These are phyloP conservation scores for Pristionchus entomophagus DNA, from an alignment of 2,888 invertebrate species.

Conservation along the genomic window DNA sequence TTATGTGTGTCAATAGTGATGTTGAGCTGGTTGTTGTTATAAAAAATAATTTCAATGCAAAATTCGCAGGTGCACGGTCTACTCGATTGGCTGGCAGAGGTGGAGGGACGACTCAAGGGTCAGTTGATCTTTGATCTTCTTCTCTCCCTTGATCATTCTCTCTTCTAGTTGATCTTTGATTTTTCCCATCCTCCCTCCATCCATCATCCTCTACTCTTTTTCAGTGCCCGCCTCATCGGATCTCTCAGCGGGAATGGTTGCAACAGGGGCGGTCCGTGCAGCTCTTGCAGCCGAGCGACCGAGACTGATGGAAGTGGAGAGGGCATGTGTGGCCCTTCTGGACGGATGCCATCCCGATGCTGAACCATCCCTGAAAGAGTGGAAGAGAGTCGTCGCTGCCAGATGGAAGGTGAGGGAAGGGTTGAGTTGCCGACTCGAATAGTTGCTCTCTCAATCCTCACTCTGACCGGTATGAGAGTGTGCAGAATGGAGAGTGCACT, in stretches of 20 bases:
- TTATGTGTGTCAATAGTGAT: no score
- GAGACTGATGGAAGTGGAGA: constrained; percentile 80
- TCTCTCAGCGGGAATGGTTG: neutral
- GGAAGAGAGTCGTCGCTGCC: constrained; percentile 96
- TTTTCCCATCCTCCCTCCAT: neutral
- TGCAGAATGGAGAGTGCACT: no score
- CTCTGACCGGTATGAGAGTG: no score
- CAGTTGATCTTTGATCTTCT: constrained; percentile 57
- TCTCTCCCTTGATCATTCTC: no score
- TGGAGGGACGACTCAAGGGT: constrained; percentile 59
- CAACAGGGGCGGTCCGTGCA: neutral
- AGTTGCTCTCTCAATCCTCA: no score
- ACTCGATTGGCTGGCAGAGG: constrained; percentile 62
- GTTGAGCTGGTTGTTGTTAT: constrained; percentile 82
- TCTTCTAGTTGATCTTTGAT: constrained; percentile 37
- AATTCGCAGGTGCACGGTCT: constrained; percentile 51
- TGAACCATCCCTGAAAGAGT: constrained; percentile 96
- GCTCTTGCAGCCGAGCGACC: constrained; percentile 16
- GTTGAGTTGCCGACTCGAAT: no score
- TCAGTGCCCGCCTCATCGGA: neutral
- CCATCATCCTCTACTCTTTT: neutral
- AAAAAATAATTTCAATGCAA: neutral
- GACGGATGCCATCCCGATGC: constrained; percentile 96
- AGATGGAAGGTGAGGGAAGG: constrained; percentile 83
- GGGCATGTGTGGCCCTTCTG: constrained; percentile 85